Base-by-base conservation (phyloP, 1,140 invertebrate genomes). In the Conus ventricosus region DNA sequence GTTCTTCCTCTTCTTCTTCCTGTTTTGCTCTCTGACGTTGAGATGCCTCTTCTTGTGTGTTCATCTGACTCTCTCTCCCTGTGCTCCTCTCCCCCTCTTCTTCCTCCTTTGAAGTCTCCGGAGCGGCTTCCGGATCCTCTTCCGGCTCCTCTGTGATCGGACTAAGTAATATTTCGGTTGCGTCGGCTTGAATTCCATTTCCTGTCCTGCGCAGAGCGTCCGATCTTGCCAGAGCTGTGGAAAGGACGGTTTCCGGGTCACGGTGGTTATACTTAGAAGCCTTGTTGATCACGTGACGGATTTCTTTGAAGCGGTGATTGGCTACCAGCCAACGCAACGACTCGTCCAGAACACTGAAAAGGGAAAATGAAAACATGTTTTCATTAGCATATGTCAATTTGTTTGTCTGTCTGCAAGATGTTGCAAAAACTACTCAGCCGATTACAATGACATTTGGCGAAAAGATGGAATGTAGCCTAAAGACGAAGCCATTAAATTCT, bases 311-410 rank as follows among this genome's bases (percentile, higher is more conserved):
- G n/a, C 82, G 82, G n/a, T 67, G 82, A 84, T 92, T 92, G 25
- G 90, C 90, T 20, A 92, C 51, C n/a, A 94, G 84, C 94, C 93
- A 94, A 13, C 92, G 87, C 10, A 93, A 76, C n/a, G 91, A 93
- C 88, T 94, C 93, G 4, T 92, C 90, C 55, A 94, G 87, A 76
- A 93, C 54, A 85, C 93, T 94, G 80, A 54, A 23, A 23, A n/a
- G 4, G 67, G 20, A 71, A 20, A 71, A 39, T 39, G 39, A 39
- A 39, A 39, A 39, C 3, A 39, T 39, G 39, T 39, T 39, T 39
- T 39, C 39, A 39, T 39, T 39, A 39, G 39, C 39, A 39, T 39
- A 1, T 39, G 39, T 39, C 39, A 3, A 39, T 39, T 39, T 39
- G 39, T 39, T 39, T 39, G 39, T 39, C 39, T 39, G 39, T 39